A percentile compares a stretch with the other conserved stretches of the same genome.
These are phyloP conservation scores for Acronicta psi DNA, from an alignment of 2,888 invertebrate species.

Conservation along the genomic window DNA sequence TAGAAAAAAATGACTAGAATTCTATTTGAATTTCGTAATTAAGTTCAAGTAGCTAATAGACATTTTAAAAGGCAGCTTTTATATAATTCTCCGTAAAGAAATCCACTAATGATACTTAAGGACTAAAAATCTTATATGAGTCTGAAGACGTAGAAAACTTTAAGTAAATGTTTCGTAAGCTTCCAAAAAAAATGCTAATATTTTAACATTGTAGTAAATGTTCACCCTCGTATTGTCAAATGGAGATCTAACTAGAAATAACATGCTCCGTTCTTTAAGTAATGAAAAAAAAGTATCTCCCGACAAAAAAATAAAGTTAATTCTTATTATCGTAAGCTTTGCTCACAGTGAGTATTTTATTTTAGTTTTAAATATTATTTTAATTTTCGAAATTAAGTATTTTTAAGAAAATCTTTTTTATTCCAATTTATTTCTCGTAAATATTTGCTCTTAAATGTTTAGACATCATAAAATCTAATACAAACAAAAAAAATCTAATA, in stretches of 20 bases:
- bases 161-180: conserved; percentile 9
- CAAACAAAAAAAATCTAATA: too few species aligned
- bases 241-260: not conserved
- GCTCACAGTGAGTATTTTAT: conserved; percentile 43
- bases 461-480: too few species aligned
- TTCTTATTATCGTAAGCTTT: conserved; percentile 40
- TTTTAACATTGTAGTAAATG: conserved; percentile 8
- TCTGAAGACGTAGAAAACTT: conserved; percentile 38
- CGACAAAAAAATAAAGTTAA: conserved; percentile 4
- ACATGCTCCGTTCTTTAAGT: not conserved
- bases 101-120: not conserved
- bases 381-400: conserved; percentile 22
- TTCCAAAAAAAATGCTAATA: conserved; percentile 15
- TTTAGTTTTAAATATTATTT: conserved; percentile 19
- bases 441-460: not conserved
- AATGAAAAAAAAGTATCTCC: conserved; percentile 38
- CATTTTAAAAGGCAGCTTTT: not conserved
- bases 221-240: not conserved
- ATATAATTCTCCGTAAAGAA: conserved; percentile 25
- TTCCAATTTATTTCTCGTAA: conserved; percentile 1
- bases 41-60: not conserved
- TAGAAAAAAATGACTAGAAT: not conserved
- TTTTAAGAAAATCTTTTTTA: conserved; percentile 9
- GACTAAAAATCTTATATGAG: conserved; percentile 16
- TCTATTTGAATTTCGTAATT: too few species aligned